Evolutionary conservation across 2,888 invertebrate genomes (phyloP).

Genomic region (Stenolophus ochropezus): DNA sequence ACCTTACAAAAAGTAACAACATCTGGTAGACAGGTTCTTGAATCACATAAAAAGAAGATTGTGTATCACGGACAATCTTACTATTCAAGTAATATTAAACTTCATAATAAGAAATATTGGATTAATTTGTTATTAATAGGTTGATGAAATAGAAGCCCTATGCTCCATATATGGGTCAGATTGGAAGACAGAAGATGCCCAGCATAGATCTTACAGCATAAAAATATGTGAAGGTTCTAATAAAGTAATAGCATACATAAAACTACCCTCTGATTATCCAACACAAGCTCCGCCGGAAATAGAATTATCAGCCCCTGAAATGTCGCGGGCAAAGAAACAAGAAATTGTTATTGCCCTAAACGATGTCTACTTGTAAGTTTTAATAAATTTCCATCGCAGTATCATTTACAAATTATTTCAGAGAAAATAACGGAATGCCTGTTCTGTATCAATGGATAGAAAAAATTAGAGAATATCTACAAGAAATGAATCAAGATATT

Average conservation of each 20-base stretch:
- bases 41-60: background rate
- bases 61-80: conserved; percentile 42
- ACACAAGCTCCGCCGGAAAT: conserved; percentile 79
- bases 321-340: conserved; percentile 77
- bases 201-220: conserved; percentile 78
- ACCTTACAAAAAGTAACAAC: conserved; percentile 20
- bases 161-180: conserved; percentile 83
- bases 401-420: conserved; percentile 68
- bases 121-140: conserved; percentile 68
- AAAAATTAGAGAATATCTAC: conserved; percentile 79
- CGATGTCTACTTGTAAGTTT: conserved; percentile 81
- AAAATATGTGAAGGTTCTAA: conserved; percentile 74
- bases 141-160: conserved; percentile 84
- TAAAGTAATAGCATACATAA: conserved; percentile 78
- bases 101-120: background rate
- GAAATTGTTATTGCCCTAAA: conserved; percentile 76
- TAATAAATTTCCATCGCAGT: background rate
- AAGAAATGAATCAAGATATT: conserved; percentile 64
- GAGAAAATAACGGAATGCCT: conserved; percentile 81
- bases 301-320: conserved; percentile 83
- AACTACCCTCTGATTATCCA: conserved; percentile 81
- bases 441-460: conserved; percentile 87
- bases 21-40: conserved; percentile 19
- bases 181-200: conserved; percentile 78
- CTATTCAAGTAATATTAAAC: conserved; percentile 2